Evolutionary conservation across 2,888 invertebrate species (phyloP).

Genomic region (Limnephilus lunatus): DNA sequence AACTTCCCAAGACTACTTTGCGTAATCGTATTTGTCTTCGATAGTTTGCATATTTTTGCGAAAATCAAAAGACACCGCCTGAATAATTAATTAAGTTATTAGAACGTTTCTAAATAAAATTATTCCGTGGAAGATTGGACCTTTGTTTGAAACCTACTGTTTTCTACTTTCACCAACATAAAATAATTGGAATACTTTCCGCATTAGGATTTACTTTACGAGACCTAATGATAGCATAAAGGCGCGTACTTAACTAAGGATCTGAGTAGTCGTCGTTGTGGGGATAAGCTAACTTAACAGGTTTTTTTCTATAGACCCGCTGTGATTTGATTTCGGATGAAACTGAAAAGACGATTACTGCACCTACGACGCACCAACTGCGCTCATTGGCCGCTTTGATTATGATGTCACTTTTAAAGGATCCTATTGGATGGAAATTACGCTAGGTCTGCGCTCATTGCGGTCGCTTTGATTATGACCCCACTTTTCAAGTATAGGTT

Average conservation of each 20-base stretch:
- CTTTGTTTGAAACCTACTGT: neutral
- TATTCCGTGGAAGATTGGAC: neutral
- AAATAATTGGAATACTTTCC: neutral
- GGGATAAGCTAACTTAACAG: neutral
- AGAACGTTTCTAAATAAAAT: neutral
- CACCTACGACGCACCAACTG: no score
- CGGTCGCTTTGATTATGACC: no score
- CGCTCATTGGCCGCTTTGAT: no score
- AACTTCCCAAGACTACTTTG: constrained; percentile 35
- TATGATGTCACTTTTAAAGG: no score
- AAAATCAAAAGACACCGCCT: constrained; percentile 22
- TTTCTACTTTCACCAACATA: neutral
- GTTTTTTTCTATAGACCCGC: no score
- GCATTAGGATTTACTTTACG: neutral
- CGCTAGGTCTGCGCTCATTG: no score
- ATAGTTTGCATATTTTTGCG: constrained; percentile 39
- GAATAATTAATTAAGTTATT: constrained; percentile 37
- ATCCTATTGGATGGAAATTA: no score
- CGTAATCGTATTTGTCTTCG: constrained; percentile 25
- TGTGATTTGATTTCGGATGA: no score
- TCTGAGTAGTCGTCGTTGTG: neutral
- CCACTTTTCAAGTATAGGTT: no score
- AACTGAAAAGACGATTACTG: no score
- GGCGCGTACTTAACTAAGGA: neutral
- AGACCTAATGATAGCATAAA: neutral